These are phyloP conservation scores for Mastigias papua DNA, from an alignment of 30 jellyfish, hydroid and myxozoan genomes.

Conservation along the genomic window DNA sequence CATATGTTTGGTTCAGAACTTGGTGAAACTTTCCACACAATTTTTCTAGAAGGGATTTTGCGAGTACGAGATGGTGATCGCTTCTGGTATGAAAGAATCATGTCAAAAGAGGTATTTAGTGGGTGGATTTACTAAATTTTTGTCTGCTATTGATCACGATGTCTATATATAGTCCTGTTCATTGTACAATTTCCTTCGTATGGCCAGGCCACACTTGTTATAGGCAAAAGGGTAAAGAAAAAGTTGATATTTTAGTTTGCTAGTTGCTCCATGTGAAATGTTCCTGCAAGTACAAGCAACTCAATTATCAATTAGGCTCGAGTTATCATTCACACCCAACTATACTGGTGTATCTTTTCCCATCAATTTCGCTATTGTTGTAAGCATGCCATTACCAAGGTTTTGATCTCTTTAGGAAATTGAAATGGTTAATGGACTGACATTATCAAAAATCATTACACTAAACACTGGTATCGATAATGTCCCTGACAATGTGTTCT, in stretches of 20 bases:
- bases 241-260: no score
- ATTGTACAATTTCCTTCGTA: no score
- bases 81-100: slow-evolving; percentile 83
- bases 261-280: no score
- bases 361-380: not conserved
- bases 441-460: slow-evolving; percentile 83
- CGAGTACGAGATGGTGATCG: slow-evolving; percentile 97
- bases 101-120: slow-evolving; percentile 80
- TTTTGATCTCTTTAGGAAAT: slow-evolving; percentile 74
- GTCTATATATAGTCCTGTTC: no score
- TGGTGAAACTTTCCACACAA: slow-evolving; percentile 91
- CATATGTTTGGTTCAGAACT: slow-evolving; percentile 89
- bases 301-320: no score
- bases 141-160: no score
- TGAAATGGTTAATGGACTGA: slow-evolving; percentile 75
- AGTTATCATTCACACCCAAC: no score
- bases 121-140: no score
- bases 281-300: no score
- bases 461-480: slow-evolving; percentile 84
- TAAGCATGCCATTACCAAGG: not conserved
- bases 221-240: no score
- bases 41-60: slow-evolving; percentile 79
- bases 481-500: slow-evolving; percentile 89
- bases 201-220: no score
- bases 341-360: no score